Base-by-base conservation (phyloP, 2,797 vertebrate species). In the Brachymystax lenok region DNA sequence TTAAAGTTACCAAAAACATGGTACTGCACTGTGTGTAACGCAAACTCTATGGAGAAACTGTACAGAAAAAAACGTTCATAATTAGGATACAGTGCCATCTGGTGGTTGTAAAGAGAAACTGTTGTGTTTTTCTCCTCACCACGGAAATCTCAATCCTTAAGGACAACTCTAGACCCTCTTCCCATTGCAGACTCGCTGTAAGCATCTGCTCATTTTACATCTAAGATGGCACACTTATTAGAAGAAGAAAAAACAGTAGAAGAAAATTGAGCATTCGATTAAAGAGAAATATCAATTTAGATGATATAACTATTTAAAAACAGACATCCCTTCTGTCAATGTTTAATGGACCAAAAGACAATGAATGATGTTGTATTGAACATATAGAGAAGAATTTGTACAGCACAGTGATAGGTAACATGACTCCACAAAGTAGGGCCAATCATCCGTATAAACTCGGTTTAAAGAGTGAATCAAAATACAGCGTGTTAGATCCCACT, bases 1-100 rank as follows among this genome's bases (percentile, higher is more conserved):
- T 90, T 90, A 90, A 68, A 63, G 50, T 71, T 63, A 24, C 71
- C 28, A 84, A 86, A 86, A 78, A 75, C 86, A 86, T 87, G 12
- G 80, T 88, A 91, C 86, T 87, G 77, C 52, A 76, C 5, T 35
- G 59, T 17, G 59, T 50, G 40, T 74, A 30, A 85, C 89, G 86
- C 73, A 10, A 85, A 85, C 76, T 19, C 40, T 8, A 52, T 67
- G 35, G n/a, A 75, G 70, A 59, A 80, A 66, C 16, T 24, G 50
- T 21, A 67, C 52, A 12, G 16, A 52, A 56, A 50, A 66, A 66
- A 50, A 66, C 30, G 21, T 69, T 73, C 16, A 50, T n/a, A 24
- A 68, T 24, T 33, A 75, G 40, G 46, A 40, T 61, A 51, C 40
- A 24, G 80, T 74, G 0, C 83, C 86, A 27, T 33, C 91, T 91